Evolutionary conservation across 2,113 vertebrate species (phyloP), one percentile per base, ranked within the genome.

Genomic region (Clarias macrocephalus): DNA sequence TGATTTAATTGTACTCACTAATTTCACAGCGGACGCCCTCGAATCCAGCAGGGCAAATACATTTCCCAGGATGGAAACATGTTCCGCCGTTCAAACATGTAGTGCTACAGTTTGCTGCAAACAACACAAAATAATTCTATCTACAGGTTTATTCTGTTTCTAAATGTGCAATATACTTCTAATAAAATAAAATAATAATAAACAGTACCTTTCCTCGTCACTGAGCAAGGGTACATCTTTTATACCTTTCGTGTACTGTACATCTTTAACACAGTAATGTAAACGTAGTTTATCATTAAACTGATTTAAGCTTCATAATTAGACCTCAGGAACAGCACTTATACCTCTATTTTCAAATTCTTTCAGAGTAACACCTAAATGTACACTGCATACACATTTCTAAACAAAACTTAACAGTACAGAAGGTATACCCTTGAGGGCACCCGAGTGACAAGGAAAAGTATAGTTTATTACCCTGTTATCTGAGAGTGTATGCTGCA

Each of bases 41-140:
- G 57, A 96, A 95, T 86, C 96, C 96, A 0, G 96, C 94, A 75
- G 96, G 94, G 85, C 97, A 98, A 90, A 97, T 93, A 88, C 97
- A 98, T 93, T 98, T 98, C 87, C 95, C 96, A 18, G 96, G 95
- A 89, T 97, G 97, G 93, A 97, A 97, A 79, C 97, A 98, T 0
- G 96, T 97, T 80, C 97, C 97, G 89, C 97, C 97, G 1, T 97
- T 97, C 91, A 96, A 94, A 91, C 97, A 98, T 70, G 94, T 95
- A 80, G 94, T 94, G 63, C 95, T 97, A 89, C 97, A 97, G 92
- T 97, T 98, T 73, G 93, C 97, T 97, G 93, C 90, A 92, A 89
- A 85, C 25, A 33, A 56, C 87, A 77, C 48, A 81, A 73, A 12
- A 70, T n/a, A 37, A 62, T 63, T 3, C 2, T 25, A 62, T 16